phyloP scores from a whole-genome alignment of 2,797 vertebrate species.

The Hyperoplus immaculatus region DNA sequence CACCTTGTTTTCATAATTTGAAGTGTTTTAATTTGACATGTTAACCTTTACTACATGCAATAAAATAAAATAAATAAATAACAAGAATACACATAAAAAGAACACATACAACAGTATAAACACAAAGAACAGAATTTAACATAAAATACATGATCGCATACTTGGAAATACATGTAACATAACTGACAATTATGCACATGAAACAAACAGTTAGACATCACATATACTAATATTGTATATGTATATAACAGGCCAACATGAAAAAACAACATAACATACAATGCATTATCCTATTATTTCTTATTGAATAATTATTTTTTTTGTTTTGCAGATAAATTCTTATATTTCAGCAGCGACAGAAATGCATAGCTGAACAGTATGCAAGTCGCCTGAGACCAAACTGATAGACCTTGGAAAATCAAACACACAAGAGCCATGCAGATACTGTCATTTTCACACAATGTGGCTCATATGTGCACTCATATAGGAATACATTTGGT shows the following conservation, averaged over 20 bases:
- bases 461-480: conserved; percentile 67
- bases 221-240: conserved; percentile 43
- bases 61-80: not conserved
- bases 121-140: not conserved
- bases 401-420: not conserved
- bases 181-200: not conserved
- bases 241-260: conserved; percentile 18
- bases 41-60: conserved; percentile 25
- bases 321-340: not conserved
- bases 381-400: conserved; percentile 19
- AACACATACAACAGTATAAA: not conserved
- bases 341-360: conserved; percentile 24
- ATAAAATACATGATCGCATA: not conserved
- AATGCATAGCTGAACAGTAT: not conserved
- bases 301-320: too few relatives aligned
- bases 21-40: not conserved
- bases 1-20: not conserved
- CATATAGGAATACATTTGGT: conserved; percentile 65
- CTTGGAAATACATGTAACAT: conserved; percentile 5
- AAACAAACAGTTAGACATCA: conserved; percentile 1
- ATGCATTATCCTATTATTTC: too few relatives aligned
- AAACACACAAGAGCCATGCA: conserved; percentile 45
- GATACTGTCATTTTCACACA: conserved; percentile 50
- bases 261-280: not conserved
- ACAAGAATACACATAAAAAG: not conserved